phyloP scores from a whole-genome alignment of 2,888 invertebrate species.

The Furcula furcula region DNA sequence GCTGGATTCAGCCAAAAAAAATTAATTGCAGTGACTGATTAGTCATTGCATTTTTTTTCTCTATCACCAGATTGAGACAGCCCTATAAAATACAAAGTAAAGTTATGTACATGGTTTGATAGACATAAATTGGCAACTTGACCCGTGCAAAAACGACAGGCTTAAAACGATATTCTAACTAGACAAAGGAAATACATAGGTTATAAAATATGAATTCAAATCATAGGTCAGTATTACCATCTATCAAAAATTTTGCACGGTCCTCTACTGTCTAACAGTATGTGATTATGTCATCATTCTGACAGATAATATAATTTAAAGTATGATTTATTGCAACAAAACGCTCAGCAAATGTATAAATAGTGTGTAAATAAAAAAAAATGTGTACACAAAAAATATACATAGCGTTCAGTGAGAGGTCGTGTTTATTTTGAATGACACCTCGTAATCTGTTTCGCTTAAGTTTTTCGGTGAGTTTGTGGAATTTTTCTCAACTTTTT shows the following conservation, averaged over 20 bases:
- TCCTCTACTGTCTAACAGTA: constrained; percentile 9
- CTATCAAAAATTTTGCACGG: constrained; percentile 14
- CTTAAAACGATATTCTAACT: background rate
- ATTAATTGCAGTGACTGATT: no score
- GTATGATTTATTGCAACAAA: constrained; percentile 19
- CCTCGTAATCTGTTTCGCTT: background rate
- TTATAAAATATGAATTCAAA: constrained; percentile 10
- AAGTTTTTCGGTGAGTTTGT: constrained; percentile 1
- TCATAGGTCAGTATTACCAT: constrained; percentile 25
- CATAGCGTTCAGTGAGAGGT: constrained; percentile 13
- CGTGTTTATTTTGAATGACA: background rate
- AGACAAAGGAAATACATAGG: constrained; percentile 7
- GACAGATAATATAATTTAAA: constrained; percentile 16
- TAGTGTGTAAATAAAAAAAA: constrained; percentile 13
- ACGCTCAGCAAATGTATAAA: constrained; percentile 6
- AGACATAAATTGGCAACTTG: background rate
- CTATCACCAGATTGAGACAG: no score
- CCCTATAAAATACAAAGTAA: no score
- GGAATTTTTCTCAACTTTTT: constrained; percentile 1
- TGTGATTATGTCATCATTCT: constrained; percentile 21
- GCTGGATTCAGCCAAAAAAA: no score
- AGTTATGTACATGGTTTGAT: no score
- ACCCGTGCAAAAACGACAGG: constrained; percentile 1
- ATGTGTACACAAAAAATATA: constrained; percentile 14
- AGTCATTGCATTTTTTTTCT: no score